phyloP scores from a whole-genome alignment of 2,113 vertebrate genomes.

The Odocoileus hemionus region DNA sequence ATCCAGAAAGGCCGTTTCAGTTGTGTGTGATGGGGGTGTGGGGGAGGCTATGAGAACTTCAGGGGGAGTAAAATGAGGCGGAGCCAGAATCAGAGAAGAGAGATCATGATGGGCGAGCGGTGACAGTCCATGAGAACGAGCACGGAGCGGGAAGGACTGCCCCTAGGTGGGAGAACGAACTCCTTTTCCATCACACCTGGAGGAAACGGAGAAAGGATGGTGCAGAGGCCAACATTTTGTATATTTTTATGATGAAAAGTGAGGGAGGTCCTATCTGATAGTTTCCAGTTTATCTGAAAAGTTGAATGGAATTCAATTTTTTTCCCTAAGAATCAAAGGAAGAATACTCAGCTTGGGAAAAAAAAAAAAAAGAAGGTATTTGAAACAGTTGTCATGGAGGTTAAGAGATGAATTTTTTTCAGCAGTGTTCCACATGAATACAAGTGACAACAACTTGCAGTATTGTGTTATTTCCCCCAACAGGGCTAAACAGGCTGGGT shows the following conservation, averaged over 20 bases:
- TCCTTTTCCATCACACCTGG: neutral
- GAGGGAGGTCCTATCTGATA: neutral
- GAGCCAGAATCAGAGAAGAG: neutral
- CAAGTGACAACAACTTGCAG: neutral
- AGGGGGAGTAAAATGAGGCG: neutral
- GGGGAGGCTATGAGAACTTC: neutral
- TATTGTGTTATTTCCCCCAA: neutral
- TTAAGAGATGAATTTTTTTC: neutral
- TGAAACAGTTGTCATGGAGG: neutral
- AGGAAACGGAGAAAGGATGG: neutral
- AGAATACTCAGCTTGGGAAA: neutral
- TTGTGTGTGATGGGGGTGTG: neutral
- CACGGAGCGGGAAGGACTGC: neutral
- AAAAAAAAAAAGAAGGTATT: neutral
- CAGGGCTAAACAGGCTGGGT: neutral
- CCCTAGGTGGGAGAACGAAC: neutral
- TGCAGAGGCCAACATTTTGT: neutral
- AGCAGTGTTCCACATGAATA: neutral
- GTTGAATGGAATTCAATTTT: neutral
- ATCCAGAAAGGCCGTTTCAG: neutral
- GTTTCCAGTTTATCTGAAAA: neutral
- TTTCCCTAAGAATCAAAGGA: neutral
- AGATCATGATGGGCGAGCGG: fast-evolving
- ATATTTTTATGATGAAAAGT: neutral
- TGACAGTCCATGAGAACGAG: neutral